Conservation (phyloP, 2,888 invertebrate species). For the Sinohyriopsis cumingii region DNA sequence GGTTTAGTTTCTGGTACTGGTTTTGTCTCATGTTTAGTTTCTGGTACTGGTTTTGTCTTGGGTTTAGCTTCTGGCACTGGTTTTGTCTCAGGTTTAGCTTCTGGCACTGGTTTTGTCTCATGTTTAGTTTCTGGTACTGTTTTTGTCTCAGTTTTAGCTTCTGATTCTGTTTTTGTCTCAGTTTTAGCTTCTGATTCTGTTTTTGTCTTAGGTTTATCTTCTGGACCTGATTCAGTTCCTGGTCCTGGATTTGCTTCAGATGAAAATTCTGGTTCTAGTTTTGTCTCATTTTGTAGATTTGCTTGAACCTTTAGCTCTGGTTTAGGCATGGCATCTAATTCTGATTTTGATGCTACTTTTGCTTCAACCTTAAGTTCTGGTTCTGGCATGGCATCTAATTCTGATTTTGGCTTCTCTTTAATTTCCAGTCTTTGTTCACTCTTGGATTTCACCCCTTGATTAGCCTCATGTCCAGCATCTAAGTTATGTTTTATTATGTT, state of each 20-base stretch:
- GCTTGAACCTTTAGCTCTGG: no score
- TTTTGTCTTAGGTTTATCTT: not conserved
- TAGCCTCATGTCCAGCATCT: no score
- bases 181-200: not conserved
- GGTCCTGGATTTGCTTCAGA: not conserved
- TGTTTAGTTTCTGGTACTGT: not conserved
- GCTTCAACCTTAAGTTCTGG: no score
- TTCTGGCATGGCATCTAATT: no score
- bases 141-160: not conserved
- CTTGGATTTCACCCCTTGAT: no score
- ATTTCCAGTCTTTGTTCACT: no score
- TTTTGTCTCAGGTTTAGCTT: not conserved
- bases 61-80: not conserved
- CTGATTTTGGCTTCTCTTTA: no score
- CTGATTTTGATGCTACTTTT: no score
- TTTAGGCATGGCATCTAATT: no score
- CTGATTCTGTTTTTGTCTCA: not conserved
- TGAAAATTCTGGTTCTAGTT: not conserved
- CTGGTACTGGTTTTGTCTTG: not conserved
- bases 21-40: not conserved
- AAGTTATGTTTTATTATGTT: no score
- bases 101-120: not conserved
- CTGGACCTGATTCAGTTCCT: no score
- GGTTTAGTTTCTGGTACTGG: not conserved
- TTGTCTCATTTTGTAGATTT: not conserved